Conservation (phyloP, 2,797 vertebrate species). For the Enteromius unitaeniatus region DNA sequence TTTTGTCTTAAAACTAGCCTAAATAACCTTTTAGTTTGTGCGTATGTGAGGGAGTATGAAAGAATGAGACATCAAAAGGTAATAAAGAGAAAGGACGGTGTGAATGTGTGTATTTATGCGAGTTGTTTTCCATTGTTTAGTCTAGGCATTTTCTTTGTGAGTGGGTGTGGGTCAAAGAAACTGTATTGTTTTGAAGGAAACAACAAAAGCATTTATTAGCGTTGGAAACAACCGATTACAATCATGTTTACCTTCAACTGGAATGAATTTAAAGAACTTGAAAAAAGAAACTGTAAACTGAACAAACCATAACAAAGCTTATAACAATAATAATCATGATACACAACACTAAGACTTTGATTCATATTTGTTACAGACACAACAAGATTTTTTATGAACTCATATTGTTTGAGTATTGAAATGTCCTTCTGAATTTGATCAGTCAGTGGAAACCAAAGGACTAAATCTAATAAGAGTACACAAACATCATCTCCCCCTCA, state of each 20-base stretch:
- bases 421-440: constrained; percentile 21
- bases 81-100: constrained; percentile 24
- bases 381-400: background rate
- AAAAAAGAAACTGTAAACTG: constrained; percentile 81
- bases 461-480: constrained; percentile 3
- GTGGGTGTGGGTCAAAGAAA: constrained; percentile 58
- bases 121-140: constrained; percentile 39
- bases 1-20: constrained; percentile 45
- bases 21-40: constrained; percentile 26
- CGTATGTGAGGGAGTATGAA: constrained; percentile 8
- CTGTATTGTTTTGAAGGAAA: constrained; percentile 74
- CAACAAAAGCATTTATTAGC: constrained; percentile 84
- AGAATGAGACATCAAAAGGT: constrained; percentile 23
- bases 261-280: constrained; percentile 85
- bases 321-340: constrained; percentile 76
- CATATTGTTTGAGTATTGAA: background rate
- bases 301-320: constrained; percentile 82
- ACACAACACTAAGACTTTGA: constrained; percentile 80
- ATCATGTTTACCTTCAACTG: constrained; percentile 87
- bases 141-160: constrained; percentile 34
- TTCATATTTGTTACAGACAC: constrained; percentile 76
- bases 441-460: constrained; percentile 17
- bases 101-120: constrained; percentile 42
- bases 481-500: constrained; percentile 16
- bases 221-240: constrained; percentile 84